Base-by-base conservation (phyloP, 2,888 invertebrate species). In the Epinotia ramella region DNA sequence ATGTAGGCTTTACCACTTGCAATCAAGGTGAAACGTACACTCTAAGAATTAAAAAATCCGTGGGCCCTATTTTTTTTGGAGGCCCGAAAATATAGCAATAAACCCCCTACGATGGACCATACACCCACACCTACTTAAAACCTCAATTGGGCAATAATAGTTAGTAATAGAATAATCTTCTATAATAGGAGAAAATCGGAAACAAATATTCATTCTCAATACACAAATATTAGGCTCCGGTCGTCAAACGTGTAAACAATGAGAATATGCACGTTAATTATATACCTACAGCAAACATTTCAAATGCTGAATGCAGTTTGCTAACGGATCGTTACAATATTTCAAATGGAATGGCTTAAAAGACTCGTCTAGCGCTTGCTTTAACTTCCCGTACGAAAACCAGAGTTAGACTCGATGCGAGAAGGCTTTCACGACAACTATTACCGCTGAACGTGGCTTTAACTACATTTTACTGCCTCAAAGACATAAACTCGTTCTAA, bases 401-500 rank as follows among this genome's bases (percentile, higher is more conserved):
- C 62, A 56, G 73, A 63, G 33, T 33, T 40, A 44, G 28, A 70
- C 49, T 62, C 53, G 65, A 57, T 60, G 68, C 49, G 60, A 53
- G 53, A 67, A 76, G 75, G 46, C 75, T 66, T 76, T 71, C 75
- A 65, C 63, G 69, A 71, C 71, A 67, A 71, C 71, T 60, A 71
- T 71, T 76, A 62, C 70, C 18, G 71, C 65, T 76, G 72, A 67
- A 62, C 62, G 60, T 56, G 28, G 57, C 60, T 71, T 71, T 62
- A 76, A 76, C 62, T 71, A 44, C 71, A 74, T 60, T 76, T 62
- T 56, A 33, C 60, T 33, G 49, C 16, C 40, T 53, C 53, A 20
- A 33, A 71, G 53, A 33, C 40, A 4, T 49, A 70, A 71, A 75
- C 60, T 56, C 46, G n/a, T 63, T 46, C 18, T 28, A 49, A 69